Percentiles rank a stretch among this genome's conserved stretches.
phyloP scores from a whole-genome alignment of 2,797 vertebrate genomes.

The Lerista edwardsae region DNA sequence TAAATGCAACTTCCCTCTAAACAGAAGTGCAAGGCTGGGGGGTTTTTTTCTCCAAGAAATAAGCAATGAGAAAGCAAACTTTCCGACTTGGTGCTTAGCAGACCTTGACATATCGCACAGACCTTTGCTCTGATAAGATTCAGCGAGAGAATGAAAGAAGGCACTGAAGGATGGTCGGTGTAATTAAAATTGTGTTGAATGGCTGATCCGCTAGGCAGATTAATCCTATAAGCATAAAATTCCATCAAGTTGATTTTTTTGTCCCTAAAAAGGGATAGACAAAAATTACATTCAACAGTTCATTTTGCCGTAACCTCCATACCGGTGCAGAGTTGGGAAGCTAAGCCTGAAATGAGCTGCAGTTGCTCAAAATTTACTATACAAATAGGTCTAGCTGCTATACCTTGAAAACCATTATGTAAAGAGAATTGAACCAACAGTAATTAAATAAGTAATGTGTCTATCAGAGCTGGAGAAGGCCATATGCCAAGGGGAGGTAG shows the following conservation, averaged over 20 bases:
- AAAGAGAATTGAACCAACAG: conserved; percentile 50
- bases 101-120: conserved; percentile 54
- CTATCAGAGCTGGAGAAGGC: too few relatives aligned
- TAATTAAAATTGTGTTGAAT: conserved; percentile 75
- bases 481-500: too few relatives aligned
- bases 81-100: conserved; percentile 58
- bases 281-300: conserved; percentile 62
- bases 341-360: conserved; percentile 62
- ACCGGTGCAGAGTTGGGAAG: conserved; percentile 60
- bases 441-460: conserved; percentile 40
- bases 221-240: conserved; percentile 71
- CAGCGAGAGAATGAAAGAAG: conserved; percentile 56
- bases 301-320: conserved; percentile 61
- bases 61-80: conserved; percentile 47
- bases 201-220: conserved; percentile 72
- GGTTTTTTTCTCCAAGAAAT: conserved; percentile 5
- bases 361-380: conserved; percentile 52
- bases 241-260: conserved; percentile 56
- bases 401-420: conserved; percentile 29
- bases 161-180: conserved; percentile 62
- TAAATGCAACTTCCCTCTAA: conserved; percentile 37
- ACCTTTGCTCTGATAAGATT: conserved; percentile 56
- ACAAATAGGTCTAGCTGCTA: conserved; percentile 52
- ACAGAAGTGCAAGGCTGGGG: conserved; percentile 55
- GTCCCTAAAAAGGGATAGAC: not conserved